phyloP scores from a whole-genome alignment of 2,113 vertebrate species.

The Ploceus nigricollis region DNA sequence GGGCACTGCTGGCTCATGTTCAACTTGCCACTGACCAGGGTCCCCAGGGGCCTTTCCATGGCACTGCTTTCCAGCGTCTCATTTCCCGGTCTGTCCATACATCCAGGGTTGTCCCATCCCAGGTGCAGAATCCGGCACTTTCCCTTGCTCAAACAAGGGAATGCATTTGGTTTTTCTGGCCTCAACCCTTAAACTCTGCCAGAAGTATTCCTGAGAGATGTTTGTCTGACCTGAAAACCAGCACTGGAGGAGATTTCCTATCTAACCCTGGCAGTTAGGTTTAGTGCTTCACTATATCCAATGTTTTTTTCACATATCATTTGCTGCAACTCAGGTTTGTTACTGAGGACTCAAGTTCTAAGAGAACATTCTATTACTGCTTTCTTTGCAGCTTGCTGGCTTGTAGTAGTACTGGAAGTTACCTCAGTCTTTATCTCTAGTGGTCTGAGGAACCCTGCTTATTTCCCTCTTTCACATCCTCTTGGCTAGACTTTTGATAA shows the following conservation, averaged over 20 bases:
- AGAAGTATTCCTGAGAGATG: neutral
- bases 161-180: neutral
- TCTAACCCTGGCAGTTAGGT: neutral
- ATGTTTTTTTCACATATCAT: neutral
- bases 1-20: neutral
- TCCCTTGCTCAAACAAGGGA: neutral
- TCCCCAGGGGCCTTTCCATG: rapidly evolving
- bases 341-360: neutral
- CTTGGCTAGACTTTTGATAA: neutral
- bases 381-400: neutral
- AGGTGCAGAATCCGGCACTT: neutral
- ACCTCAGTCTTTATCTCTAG: neutral
- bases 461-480: neutral
- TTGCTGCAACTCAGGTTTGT: neutral
- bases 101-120: neutral
- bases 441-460: neutral
- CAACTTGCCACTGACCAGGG: rapidly evolving
- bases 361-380: neutral
- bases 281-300: neutral
- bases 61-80: rapidly evolving
- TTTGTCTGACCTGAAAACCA: neutral
- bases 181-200: neutral
- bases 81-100: rapidly evolving
- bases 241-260: neutral
- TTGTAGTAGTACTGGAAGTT: neutral